phyloP scores from a whole-genome alignment of 1,140 invertebrate genomes.

The Drosophila tani region DNA sequence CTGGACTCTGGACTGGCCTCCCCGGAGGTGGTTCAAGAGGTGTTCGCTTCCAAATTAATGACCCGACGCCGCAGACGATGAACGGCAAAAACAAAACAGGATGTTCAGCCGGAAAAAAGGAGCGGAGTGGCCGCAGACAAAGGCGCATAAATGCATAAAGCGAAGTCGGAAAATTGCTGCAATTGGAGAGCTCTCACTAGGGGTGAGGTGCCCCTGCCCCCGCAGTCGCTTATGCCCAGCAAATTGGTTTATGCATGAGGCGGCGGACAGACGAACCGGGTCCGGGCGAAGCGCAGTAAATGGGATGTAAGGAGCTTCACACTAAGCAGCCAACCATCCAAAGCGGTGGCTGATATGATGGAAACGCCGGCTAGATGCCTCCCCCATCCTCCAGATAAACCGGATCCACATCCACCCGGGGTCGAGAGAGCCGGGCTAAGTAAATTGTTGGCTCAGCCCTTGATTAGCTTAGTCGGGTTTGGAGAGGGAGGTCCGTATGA shows the following conservation, averaged over 20 bases:
- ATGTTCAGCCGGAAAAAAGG: slow-evolving; percentile 43
- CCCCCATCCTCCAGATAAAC: neutral
- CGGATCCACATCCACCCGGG: slow-evolving; percentile 2
- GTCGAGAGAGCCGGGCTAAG: slow-evolving; percentile 56
- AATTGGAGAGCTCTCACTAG: slow-evolving; percentile 56
- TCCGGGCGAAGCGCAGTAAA: slow-evolving; percentile 21
- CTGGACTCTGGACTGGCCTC: slow-evolving; percentile 3
- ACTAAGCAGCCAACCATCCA: slow-evolving; percentile 37
- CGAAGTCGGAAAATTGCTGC: slow-evolving; percentile 70
- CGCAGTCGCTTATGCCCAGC: slow-evolving; percentile 66
- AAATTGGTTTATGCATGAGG: slow-evolving; percentile 82
- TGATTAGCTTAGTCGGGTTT: slow-evolving; percentile 72
- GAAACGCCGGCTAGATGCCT: slow-evolving; percentile 35
- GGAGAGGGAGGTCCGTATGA: slow-evolving; percentile 17
- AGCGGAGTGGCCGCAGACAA: slow-evolving; percentile 71
- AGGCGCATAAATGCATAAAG: slow-evolving; percentile 80
- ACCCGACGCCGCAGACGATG: slow-evolving; percentile 71
- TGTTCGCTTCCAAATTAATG: slow-evolving; percentile 71
- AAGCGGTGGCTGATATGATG: slow-evolving; percentile 61
- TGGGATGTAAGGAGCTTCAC: slow-evolving; percentile 64
- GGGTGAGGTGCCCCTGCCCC: neutral
- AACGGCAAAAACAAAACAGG: slow-evolving; percentile 25
- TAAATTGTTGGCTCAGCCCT: slow-evolving; percentile 81
- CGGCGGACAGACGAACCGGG: slow-evolving; percentile 41
- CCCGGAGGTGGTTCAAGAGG: slow-evolving; percentile 46